Evolutionary conservation across 1,140 invertebrate species (phyloP).

Genomic region (Drosophila tani): DNA sequence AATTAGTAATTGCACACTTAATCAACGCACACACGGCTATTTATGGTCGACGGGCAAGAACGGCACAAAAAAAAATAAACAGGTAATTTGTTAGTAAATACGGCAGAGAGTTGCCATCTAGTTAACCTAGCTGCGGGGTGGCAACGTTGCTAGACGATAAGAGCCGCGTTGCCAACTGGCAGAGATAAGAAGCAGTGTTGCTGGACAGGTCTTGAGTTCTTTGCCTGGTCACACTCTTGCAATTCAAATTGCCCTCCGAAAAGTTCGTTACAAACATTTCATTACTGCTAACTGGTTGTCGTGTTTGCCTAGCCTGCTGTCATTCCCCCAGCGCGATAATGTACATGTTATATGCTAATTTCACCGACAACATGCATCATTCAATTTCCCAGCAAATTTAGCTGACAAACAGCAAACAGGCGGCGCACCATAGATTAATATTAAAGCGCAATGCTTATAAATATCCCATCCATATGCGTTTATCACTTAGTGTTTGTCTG

Average conservation of each 20-base stretch:
- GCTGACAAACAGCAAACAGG: slow-evolving; percentile 66
- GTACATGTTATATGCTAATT: slow-evolving; percentile 34
- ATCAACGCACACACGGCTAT: slow-evolving; percentile 1
- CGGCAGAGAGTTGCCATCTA: background rate
- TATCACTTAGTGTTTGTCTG: slow-evolving; percentile 12
- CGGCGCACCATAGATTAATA: slow-evolving; percentile 63
- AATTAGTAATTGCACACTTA: slow-evolving; percentile 26
- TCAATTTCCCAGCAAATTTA: slow-evolving; percentile 60
- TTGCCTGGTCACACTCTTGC: slow-evolving; percentile 5
- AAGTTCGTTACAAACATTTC: slow-evolving; percentile 3
- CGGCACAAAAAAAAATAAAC: slow-evolving; percentile 1
- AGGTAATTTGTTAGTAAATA: slow-evolving; percentile 41
- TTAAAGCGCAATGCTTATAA: slow-evolving; percentile 23
- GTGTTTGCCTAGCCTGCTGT: slow-evolving; percentile 18
- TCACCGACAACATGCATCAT: slow-evolving; percentile 46
- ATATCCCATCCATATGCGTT: slow-evolving; percentile 37
- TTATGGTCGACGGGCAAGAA: slow-evolving; percentile 23
- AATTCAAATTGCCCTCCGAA: background rate
- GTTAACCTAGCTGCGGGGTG: background rate
- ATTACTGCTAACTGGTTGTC: slow-evolving; percentile 2
- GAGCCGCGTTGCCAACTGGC: background rate
- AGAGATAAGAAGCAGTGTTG: background rate
- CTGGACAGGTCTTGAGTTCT: slow-evolving; percentile 22
- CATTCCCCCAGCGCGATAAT: slow-evolving; percentile 18
- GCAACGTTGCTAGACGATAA: background rate